Evolutionary conservation across 2,888 invertebrate genomes (phyloP).

Genomic region (Sphaerophoria taeniata): DNA sequence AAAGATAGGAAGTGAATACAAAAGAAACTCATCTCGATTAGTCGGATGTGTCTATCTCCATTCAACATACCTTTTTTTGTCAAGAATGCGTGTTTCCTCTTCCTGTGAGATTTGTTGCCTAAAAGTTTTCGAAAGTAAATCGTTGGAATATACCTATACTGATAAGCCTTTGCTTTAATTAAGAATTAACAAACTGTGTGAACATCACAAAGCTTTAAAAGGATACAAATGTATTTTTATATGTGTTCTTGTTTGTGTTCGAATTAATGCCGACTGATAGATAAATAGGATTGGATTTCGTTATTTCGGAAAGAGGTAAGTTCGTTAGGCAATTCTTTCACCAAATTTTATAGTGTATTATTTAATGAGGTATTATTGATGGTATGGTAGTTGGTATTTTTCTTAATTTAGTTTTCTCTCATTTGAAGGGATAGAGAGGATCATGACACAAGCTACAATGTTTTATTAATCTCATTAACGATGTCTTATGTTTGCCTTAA

Average conservation of each 20-base stretch:
- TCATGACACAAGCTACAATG: no score
- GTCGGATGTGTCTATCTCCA: constrained; percentile 49
- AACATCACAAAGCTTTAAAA: constrained; percentile 40
- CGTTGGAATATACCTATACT: constrained; percentile 20
- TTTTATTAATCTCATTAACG: no score
- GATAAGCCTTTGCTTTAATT: constrained; percentile 51
- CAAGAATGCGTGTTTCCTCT: constrained; percentile 47
- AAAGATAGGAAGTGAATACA: constrained; percentile 65
- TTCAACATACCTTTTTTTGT: background rate
- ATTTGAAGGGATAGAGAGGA: no score
- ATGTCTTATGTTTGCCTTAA: no score
- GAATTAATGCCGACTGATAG: constrained; percentile 37
- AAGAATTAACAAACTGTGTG: constrained; percentile 54
- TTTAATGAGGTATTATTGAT: no score
- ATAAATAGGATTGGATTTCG: constrained; percentile 65
- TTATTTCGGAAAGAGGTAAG: constrained; percentile 58
- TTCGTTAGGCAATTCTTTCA: background rate
- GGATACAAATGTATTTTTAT: constrained; percentile 21
- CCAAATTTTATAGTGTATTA: no score
- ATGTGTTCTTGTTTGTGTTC: constrained; percentile 9
- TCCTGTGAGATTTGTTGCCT: constrained; percentile 45
- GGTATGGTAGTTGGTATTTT: no score
- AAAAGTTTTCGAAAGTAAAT: constrained; percentile 30
- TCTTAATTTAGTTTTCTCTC: no score
- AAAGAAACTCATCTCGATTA: constrained; percentile 34